Conservation (phyloP, 2,113 vertebrate species). For the Lontra canadensis region DNA sequence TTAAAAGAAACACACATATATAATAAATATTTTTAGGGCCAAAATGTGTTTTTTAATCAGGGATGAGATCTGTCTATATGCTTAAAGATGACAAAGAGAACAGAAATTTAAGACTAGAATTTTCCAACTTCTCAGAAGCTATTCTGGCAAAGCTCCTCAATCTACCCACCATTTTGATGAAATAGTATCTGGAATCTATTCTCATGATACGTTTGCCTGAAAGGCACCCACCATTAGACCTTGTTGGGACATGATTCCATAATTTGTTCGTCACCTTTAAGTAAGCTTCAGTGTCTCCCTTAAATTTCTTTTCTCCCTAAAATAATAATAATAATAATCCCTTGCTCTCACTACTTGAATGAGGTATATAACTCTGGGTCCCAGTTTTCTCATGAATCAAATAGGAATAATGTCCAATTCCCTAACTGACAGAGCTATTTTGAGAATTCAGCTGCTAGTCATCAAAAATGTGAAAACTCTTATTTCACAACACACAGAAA, state of each 20-base stretch:
- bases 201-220: background rate
- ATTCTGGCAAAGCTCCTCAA: background rate
- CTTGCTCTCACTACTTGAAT: background rate
- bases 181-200: background rate
- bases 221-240: background rate
- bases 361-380: background rate
- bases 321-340: background rate
- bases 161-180: background rate
- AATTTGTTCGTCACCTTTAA: background rate
- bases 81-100: background rate
- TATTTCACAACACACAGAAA: background rate
- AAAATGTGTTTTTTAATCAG: background rate
- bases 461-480: background rate
- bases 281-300: background rate
- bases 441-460: background rate
- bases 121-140: background rate
- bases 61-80: background rate
- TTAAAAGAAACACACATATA: constrained; percentile 9
- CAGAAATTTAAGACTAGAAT: background rate
- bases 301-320: background rate
- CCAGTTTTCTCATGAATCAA: background rate
- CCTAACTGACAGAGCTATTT: background rate
- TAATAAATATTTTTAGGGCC: background rate
- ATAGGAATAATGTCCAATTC: background rate
- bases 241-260: background rate